Evolutionary conservation across 2,113 vertebrate genomes (phyloP).

Genomic region (Pandion haliaetus): DNA sequence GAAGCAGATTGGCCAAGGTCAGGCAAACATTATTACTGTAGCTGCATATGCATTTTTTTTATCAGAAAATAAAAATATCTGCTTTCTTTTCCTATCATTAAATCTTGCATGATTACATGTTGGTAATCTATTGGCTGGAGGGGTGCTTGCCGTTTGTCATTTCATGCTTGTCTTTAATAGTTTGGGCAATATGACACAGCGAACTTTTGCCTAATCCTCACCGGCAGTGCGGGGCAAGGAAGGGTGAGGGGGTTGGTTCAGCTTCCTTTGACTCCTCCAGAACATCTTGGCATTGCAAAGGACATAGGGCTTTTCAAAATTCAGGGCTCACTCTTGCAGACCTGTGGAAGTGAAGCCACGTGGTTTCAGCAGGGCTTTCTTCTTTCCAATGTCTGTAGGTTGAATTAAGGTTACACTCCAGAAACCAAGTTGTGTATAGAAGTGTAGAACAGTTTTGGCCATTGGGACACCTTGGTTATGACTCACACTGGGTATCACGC

Average conservation of each 20-base stretch:
- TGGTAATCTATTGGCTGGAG: background rate
- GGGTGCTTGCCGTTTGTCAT: background rate
- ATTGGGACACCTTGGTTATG: background rate
- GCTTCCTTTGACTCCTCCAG: background rate
- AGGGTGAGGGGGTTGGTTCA: background rate
- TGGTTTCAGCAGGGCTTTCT: background rate
- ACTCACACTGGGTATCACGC: accelerated
- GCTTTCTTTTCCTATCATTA: background rate
- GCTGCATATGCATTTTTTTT: background rate
- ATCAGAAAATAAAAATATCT: background rate
- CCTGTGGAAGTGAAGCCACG: background rate
- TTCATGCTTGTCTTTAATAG: background rate
- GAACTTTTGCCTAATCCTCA: background rate
- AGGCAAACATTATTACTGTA: background rate
- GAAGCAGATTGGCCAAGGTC: background rate
- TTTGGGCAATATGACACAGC: background rate
- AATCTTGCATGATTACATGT: background rate
- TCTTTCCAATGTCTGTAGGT: background rate
- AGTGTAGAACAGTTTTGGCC: background rate
- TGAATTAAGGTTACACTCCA: background rate
- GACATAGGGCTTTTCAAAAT: background rate
- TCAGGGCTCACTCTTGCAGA: background rate
- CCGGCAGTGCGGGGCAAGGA: background rate
- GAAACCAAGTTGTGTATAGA: background rate
- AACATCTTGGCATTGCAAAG: background rate